A percentile compares a stretch with the other conserved stretches of the same genome.
Conservation (phyloP, 1,140 invertebrate species). For the Triops cancriformis region DNA sequence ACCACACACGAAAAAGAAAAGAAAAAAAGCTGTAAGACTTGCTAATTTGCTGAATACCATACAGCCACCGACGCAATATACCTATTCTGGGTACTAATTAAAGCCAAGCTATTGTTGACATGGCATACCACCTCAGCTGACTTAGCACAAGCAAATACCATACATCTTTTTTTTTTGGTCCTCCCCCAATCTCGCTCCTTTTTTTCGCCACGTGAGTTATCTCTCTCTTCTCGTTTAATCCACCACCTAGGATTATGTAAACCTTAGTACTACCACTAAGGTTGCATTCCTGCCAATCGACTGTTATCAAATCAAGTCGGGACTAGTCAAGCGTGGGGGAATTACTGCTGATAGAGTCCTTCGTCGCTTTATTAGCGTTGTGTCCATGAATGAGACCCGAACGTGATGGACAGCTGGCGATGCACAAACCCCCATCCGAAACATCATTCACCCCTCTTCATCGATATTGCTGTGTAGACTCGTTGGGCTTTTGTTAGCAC, state of each 20-base stretch:
- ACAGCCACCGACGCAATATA: too few relatives aligned
- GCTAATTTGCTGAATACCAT: neutral
- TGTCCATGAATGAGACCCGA: neutral
- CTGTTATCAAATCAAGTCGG: neutral
- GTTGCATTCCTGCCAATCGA: too few relatives aligned
- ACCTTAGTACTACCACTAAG: too few relatives aligned
- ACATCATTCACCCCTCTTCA: neutral
- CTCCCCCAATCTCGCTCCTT: neutral
- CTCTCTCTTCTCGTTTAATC: too few relatives aligned
- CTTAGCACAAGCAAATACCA: neutral
- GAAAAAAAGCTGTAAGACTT: neutral
- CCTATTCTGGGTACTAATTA: too few relatives aligned
- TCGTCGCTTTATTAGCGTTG: neutral
- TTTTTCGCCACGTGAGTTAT: neutral
- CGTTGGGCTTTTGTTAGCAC: neutral
- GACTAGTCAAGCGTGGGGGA: neutral
- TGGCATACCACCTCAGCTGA: neutral
- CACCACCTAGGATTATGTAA: too few relatives aligned
- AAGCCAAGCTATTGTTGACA: neutral
- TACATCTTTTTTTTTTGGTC: neutral
- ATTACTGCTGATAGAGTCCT: neutral
- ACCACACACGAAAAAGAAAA: neutral
- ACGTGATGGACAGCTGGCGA: neutral
- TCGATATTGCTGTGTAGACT: neutral
- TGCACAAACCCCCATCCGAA: neutral